Conservation (phyloP, 64 coral and sea anemone species). For the Orbicella faveolata region DNA sequence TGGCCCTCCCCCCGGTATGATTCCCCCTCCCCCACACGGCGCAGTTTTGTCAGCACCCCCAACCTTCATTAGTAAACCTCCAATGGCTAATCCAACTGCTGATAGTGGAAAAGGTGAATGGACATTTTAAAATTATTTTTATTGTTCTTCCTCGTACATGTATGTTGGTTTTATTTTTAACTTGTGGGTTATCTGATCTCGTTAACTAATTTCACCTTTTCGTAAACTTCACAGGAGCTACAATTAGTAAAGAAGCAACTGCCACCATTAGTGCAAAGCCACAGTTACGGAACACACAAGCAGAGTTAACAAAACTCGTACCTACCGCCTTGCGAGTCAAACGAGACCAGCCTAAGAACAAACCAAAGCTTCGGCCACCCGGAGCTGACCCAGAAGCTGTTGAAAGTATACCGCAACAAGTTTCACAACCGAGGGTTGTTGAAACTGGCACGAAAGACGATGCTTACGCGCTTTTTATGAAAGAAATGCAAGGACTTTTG, state of each 20-base stretch:
- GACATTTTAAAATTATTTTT: background rate
- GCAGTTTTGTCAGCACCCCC: constrained; percentile 97
- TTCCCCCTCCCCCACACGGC: constrained; percentile 71
- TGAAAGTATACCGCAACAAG: constrained; percentile 68
- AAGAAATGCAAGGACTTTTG: constrained; percentile 98
- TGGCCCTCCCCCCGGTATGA: constrained; percentile 70
- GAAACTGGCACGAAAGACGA: constrained; percentile 90
- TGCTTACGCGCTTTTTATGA: constrained; percentile 98
- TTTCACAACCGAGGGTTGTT: constrained; percentile 55
- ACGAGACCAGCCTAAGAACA: constrained; percentile 88
- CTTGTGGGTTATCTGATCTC: background rate
- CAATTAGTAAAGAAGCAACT: constrained; percentile 72
- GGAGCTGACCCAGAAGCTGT: constrained; percentile 65
- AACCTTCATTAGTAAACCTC: constrained; percentile 90
- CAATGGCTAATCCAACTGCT: constrained; percentile 59
- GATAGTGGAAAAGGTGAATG: constrained; percentile 63
- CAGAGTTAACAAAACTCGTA: constrained; percentile 92
- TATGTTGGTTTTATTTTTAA: no score
- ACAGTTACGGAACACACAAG: constrained; percentile 95
- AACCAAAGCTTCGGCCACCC: constrained; percentile 48
- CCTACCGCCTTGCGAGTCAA: constrained; percentile 91
- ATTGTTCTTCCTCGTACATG: background rate
- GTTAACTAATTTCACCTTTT: background rate
- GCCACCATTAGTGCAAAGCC: constrained; percentile 89
- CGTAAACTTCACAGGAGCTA: constrained; percentile 43